These are phyloP conservation scores for Hylaeus volcanicus DNA, from an alignment of 1,140 invertebrate species.

Conservation along the genomic window DNA sequence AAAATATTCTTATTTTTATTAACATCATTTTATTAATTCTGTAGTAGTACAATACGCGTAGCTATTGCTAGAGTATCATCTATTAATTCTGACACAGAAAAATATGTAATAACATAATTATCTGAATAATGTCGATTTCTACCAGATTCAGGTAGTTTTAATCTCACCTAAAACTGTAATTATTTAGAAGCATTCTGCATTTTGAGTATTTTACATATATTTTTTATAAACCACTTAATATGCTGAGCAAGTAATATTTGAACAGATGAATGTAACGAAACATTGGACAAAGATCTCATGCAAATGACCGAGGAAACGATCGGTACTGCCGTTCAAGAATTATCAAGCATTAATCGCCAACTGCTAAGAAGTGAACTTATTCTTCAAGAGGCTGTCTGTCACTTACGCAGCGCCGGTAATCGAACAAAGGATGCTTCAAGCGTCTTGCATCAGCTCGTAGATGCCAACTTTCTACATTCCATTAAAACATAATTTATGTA, in stretches of 20 bases:
- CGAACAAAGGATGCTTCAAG: constrained; percentile 68
- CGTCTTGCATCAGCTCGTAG: constrained; percentile 70
- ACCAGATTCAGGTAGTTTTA: constrained; percentile 40
- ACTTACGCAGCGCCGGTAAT: constrained; percentile 71
- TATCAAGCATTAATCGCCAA: constrained; percentile 75
- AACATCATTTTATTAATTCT: constrained; percentile 67
- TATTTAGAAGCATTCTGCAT: constrained; percentile 25
- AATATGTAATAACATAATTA: constrained; percentile 51
- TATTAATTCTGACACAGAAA: constrained; percentile 53
- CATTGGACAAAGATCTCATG: constrained; percentile 72
- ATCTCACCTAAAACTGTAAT: constrained; percentile 43
- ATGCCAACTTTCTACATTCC: constrained; percentile 74
- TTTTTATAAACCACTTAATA: constrained; percentile 25
- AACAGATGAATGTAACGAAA: constrained; percentile 77
- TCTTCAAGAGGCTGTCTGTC: constrained; percentile 76
- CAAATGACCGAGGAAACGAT: constrained; percentile 72
- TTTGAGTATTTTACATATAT: constrained; percentile 5
- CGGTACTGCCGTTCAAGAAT: constrained; percentile 70
- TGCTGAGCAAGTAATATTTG: constrained; percentile 45
- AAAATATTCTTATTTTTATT: constrained; percentile 38
- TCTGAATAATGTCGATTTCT: constrained; percentile 24
- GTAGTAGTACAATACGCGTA: constrained; percentile 61
- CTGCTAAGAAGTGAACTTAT: constrained; percentile 76
- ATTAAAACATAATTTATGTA: constrained; percentile 72
- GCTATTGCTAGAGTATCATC: constrained; percentile 62